Conservation (phyloP, 2,113 vertebrate genomes). For the Rynchops niger region DNA sequence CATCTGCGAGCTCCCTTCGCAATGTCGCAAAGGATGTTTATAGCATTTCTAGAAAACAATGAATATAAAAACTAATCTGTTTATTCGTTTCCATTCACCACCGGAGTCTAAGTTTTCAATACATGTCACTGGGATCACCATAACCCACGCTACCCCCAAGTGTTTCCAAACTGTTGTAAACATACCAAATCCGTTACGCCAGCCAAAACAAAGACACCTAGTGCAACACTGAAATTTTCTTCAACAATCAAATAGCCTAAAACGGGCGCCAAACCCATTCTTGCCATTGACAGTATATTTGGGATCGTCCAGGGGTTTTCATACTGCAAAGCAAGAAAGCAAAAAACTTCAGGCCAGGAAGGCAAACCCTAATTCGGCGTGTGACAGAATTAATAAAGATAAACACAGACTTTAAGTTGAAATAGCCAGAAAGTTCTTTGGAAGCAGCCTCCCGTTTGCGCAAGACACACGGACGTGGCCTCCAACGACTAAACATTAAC, state of each 20-base stretch:
- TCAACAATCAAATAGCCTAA: constrained; percentile 91
- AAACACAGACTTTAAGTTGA: fast-evolving
- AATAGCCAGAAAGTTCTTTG: fast-evolving
- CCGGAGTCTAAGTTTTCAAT: fast-evolving
- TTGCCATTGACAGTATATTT: constrained; percentile 90
- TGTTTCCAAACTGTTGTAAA: neutral
- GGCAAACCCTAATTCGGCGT: neutral
- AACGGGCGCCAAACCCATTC: constrained; percentile 89
- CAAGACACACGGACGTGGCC: fast-evolving
- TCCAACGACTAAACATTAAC: neutral
- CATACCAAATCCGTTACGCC: constrained; percentile 94
- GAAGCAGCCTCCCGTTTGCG: neutral
- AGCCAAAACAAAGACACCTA: constrained; percentile 90
- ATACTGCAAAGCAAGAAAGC: constrained; percentile 75
- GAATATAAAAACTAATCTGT: fast-evolving
- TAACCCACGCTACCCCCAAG: fast-evolving
- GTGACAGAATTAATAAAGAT: fast-evolving
- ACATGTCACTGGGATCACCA: fast-evolving
- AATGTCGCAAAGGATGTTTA: fast-evolving
- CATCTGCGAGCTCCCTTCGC: neutral
- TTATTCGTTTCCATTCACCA: neutral
- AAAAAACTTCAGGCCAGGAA: neutral
- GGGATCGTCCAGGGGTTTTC: constrained; percentile 99
- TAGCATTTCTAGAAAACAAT: neutral
- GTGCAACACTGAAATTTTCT: constrained; percentile 88